Evolutionary conservation across 2,888 invertebrate genomes (phyloP).

Genomic region (Meta bourneti): DNA sequence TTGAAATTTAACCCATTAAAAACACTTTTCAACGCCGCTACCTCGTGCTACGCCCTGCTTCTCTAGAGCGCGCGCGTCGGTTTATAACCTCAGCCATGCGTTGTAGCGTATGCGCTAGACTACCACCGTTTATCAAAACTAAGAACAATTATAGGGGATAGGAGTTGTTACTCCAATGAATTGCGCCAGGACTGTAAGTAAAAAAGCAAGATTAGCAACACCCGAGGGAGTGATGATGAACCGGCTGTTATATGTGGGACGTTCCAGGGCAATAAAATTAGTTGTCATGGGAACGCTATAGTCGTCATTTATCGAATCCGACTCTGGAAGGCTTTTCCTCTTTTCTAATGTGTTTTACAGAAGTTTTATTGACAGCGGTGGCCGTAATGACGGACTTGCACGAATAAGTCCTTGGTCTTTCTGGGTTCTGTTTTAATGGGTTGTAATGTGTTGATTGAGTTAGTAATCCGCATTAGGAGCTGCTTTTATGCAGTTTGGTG

Average conservation of each 20-base stretch:
- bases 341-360: slow-evolving; percentile 15
- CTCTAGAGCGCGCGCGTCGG: too few species aligned
- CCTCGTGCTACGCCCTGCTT: too few species aligned
- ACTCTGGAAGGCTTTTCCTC: slow-evolving; percentile 18
- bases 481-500: too few species aligned
- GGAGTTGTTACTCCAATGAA: slow-evolving; percentile 54
- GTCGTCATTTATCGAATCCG: slow-evolving; percentile 58
- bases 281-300: slow-evolving; percentile 56
- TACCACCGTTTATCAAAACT: slow-evolving; percentile 12
- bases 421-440: too few species aligned
- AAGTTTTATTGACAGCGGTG: slow-evolving; percentile 2
- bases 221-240: slow-evolving; percentile 60
- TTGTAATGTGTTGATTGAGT: too few species aligned
- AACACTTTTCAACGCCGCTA: not conserved
- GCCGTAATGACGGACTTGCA: too few species aligned
- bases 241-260: slow-evolving; percentile 57
- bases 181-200: slow-evolving; percentile 41
- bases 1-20: slow-evolving; percentile 23
- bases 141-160: not conserved
- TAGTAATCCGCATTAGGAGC: too few species aligned
- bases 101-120: too few species aligned
- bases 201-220: slow-evolving; percentile 50
- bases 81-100: not conserved
- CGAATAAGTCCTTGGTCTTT: too few species aligned
- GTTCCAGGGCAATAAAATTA: slow-evolving; percentile 60